These are phyloP conservation scores for Anguilla megastoma DNA, from an alignment of 2,797 vertebrate species.

Conservation along the genomic window DNA sequence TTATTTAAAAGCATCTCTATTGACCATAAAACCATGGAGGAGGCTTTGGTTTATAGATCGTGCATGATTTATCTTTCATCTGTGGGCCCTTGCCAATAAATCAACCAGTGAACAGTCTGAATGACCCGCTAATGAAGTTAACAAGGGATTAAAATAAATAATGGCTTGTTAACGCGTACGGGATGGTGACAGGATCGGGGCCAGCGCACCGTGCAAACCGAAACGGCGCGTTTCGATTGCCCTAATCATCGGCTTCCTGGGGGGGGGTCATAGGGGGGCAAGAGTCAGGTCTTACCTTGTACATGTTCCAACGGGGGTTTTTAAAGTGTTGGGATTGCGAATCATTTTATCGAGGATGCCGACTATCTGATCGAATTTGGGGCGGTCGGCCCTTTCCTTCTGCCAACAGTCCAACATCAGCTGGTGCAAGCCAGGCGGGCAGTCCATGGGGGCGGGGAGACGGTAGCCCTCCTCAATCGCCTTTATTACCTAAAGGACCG, in stretches of 20 bases:
- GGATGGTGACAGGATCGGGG: background rate
- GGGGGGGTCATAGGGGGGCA: background rate
- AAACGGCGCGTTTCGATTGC: background rate
- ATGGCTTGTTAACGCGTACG: conserved; percentile 1
- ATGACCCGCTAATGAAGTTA: conserved; percentile 59
- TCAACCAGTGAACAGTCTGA: conserved; percentile 57
- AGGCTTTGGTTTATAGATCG: conserved; percentile 67
- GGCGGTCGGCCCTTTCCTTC: conserved; percentile 92
- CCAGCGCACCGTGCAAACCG: background rate
- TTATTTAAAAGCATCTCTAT: conserved; percentile 73
- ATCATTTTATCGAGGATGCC: conserved; percentile 99
- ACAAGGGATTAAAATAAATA: conserved; percentile 49
- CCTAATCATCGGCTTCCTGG: background rate
- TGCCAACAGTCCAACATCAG: conserved; percentile 99
- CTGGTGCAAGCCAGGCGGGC: conserved; percentile 94
- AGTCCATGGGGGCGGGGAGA: conserved; percentile 97
- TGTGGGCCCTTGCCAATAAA: conserved; percentile 62
- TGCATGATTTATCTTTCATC: conserved; percentile 69
- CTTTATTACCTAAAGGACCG: conserved; percentile 87
- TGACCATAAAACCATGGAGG: conserved; percentile 70
- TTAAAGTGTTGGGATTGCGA: conserved; percentile 94
- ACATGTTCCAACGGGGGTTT: conserved; percentile 93
- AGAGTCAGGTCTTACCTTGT: conserved; percentile 79
- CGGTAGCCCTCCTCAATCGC: conserved; percentile 98
- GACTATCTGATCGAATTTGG: conserved; percentile 97